Percentiles rank a stretch among this genome's conserved stretches.
These are phyloP conservation scores for Cancer borealis DNA, from an alignment of 2,888 invertebrate genomes.

Conservation along the genomic window DNA sequence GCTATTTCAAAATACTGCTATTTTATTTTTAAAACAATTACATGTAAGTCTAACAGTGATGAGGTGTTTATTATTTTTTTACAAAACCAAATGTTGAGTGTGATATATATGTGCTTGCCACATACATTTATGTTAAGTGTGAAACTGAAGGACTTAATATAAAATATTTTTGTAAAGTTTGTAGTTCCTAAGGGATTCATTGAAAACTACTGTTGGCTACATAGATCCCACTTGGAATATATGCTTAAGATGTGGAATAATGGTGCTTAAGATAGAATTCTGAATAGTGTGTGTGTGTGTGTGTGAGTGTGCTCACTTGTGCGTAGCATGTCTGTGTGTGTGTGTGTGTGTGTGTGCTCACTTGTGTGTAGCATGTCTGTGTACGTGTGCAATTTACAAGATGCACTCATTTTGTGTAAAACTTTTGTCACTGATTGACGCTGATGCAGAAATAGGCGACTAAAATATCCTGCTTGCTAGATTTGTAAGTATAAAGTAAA, in stretches of 20 bases:
- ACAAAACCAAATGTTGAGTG: conserved; percentile 75
- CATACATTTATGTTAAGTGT: conserved; percentile 74
- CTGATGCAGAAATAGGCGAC: conserved; percentile 73
- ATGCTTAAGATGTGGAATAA: conserved; percentile 60
- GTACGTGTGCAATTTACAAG: conserved; percentile 39
- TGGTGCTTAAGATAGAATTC: conserved; percentile 68
- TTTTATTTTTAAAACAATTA: conserved; percentile 63
- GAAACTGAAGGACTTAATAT: conserved; percentile 72
- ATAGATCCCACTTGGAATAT: conserved; percentile 61
- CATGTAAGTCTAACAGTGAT: conserved; percentile 67
- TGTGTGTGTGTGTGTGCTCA: conserved; percentile 29
- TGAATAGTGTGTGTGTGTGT: conserved; percentile 34
- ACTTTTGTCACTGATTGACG: conserved; percentile 63
- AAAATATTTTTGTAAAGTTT: conserved; percentile 75
- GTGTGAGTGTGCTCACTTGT: conserved; percentile 21
- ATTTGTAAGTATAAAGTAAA: conserved; percentile 72
- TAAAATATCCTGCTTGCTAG: conserved; percentile 72
- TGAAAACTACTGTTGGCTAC: conserved; percentile 54
- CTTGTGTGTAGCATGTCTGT: conserved; percentile 2
- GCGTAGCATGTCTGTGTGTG: neutral
- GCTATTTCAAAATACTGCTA: conserved; percentile 60
- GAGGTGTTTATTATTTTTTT: conserved; percentile 74
- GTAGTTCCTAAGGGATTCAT: conserved; percentile 70
- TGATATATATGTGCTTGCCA: conserved; percentile 74
- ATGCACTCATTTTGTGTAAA: conserved; percentile 37